These are phyloP conservation scores for Momotus momota DNA, from an alignment of 2,797 vertebrate species.

Conservation along the genomic window DNA sequence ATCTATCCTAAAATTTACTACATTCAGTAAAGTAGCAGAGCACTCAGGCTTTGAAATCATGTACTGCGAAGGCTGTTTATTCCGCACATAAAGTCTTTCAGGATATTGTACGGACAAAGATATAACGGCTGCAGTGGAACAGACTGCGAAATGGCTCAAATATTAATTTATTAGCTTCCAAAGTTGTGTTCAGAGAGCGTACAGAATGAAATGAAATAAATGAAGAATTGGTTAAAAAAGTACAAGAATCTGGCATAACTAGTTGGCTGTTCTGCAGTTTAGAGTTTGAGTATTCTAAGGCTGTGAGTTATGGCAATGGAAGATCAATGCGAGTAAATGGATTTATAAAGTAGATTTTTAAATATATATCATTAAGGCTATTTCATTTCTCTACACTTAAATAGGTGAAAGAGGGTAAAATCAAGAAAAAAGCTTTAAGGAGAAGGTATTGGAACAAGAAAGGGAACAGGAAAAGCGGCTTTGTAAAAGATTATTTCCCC, in stretches of 20 bases:
- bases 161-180: conserved; percentile 74
- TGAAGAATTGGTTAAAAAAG: neutral
- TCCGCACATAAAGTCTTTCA: conserved; percentile 69
- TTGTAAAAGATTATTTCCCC: neutral
- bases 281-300: conserved; percentile 42
- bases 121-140: conserved; percentile 51
- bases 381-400: conserved; percentile 12
- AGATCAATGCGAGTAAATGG: conserved; percentile 53
- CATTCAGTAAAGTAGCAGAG: conserved; percentile 73
- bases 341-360: conserved; percentile 50
- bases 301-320: neutral
- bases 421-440: neutral
- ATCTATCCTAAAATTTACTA: conserved; percentile 78
- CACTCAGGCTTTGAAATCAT: conserved; percentile 77
- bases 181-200: conserved; percentile 50
- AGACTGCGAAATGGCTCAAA: conserved; percentile 65
- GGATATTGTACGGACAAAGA: conserved; percentile 38
- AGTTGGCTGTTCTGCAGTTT: conserved; percentile 44
- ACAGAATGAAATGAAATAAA: conserved; percentile 53
- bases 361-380: conserved; percentile 22
- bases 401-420: neutral
- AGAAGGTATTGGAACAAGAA: neutral
- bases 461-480: neutral
- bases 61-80: conserved; percentile 75
- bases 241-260: conserved; percentile 40